Evolutionary conservation across 2,113 vertebrate species (phyloP).

Genomic region (Otolemur garnettii): DNA sequence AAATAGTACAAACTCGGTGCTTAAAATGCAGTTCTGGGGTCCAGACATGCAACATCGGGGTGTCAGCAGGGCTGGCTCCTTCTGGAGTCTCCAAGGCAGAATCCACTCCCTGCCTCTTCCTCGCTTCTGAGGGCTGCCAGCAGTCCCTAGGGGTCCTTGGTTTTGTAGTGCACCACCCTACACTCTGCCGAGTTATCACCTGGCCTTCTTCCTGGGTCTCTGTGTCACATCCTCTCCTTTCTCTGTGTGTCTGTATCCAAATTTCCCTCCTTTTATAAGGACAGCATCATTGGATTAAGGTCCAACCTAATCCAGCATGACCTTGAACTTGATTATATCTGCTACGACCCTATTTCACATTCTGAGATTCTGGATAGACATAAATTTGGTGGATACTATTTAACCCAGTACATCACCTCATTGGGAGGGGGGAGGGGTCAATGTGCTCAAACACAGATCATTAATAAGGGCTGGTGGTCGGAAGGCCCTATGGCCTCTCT

Average conservation of each 20-base stretch:
- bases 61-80: not conserved
- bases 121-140: not conserved
- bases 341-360: not conserved
- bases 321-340: not conserved
- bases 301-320: not conserved
- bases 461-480: not conserved
- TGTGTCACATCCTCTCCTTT: not conserved
- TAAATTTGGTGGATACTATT: not conserved
- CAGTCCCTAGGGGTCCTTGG: accelerated
- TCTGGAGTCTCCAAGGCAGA: not conserved
- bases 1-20: accelerated
- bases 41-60: not conserved
- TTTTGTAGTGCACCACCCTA: accelerated
- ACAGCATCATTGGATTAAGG: not conserved
- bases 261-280: not conserved
- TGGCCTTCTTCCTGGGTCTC: not conserved
- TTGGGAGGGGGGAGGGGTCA: too few relatives aligned
- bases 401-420: accelerated
- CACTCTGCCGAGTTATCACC: not conserved
- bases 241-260: not conserved
- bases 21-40: not conserved
- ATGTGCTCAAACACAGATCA: not conserved
- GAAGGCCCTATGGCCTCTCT: not conserved
- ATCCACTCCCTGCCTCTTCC: accelerated
- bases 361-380: not conserved